Conservation (phyloP, 1,140 invertebrate genomes). For the Halictus rubicundus region DNA sequence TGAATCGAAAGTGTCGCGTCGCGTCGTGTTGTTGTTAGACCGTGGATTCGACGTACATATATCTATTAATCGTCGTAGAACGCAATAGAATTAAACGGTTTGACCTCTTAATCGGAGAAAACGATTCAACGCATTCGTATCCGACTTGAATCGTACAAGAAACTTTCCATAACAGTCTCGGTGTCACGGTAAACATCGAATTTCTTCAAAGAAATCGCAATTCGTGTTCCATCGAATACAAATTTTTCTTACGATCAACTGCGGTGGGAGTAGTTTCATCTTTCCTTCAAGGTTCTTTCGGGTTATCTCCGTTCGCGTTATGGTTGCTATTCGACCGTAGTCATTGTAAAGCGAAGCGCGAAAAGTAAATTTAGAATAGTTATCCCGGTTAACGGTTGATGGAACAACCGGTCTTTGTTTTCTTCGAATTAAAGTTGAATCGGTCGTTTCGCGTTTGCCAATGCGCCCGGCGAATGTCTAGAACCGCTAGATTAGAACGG, state of each 20-base stretch:
- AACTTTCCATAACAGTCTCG: no score
- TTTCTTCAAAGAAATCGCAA: no score
- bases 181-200: no score
- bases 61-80: background rate
- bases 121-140: no score
- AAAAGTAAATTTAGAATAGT: background rate
- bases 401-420: background rate
- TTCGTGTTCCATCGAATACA: no score
- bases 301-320: background rate
- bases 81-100: no score
- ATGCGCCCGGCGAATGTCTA: background rate
- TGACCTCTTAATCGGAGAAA: no score
- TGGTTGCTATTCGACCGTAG: background rate
- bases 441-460: background rate
- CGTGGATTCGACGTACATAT: no score
- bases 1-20: background rate
- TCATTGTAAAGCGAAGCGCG: background rate
- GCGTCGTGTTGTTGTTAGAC: background rate
- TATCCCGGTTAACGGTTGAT: no score
- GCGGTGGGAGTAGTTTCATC: background rate
- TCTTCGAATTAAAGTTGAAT: background rate
- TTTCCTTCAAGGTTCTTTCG: background rate
- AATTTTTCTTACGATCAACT: no score
- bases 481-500: background rate
- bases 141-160: no score